Evolutionary conservation across 2,797 vertebrate genomes (phyloP), one percentile per base, ranked within the genome.

Genomic region (Brotula barbata): DNA sequence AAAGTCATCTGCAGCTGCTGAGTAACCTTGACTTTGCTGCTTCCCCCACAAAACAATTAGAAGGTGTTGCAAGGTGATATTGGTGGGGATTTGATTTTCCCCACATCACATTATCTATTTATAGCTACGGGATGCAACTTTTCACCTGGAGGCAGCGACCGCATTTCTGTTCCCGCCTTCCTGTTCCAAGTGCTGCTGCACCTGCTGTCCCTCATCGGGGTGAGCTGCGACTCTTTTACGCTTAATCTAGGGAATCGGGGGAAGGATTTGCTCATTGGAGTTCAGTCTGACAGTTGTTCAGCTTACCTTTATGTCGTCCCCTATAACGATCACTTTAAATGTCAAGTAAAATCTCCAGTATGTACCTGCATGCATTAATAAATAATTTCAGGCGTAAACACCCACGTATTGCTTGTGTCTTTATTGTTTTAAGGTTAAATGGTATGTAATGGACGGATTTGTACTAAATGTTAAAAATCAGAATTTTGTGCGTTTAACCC

Each of bases 51-150:
- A 59, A 64, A 64, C 58, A 77, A 67, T 74, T 61, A 68, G 31
- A 64, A 31, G 34, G 11, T 47, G 43, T 14, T 40, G 61, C 39
- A 31, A 44, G 42, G 34, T 36, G 23, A 19, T 19, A 42, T 34
- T 19, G 50, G 45, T 60, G 53, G 68, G 56, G 68, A 61, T 58
- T 75, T 44, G 59, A 75, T 73, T 59, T 3, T 71, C 50, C 50
- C 66, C 47, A 41, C 7, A 54, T 50, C 36, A 2, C 51, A 64
- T 74, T 49, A 72, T 13, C 55, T 64, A 66, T 77, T 79, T 47
- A 72, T 54, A 43, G 41, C 73, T 28, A 71, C 48, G 58, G 48
- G 58, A 73, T 57, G 58, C 58, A 45, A 50, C 37, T 44, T 68
- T 53, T 36, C 33, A 36, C 57, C 73, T 22, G n/a, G 34, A 53